These are phyloP conservation scores for Heterohyrax brucei DNA, from an alignment of 2,797 vertebrate species.

Conservation along the genomic window DNA sequence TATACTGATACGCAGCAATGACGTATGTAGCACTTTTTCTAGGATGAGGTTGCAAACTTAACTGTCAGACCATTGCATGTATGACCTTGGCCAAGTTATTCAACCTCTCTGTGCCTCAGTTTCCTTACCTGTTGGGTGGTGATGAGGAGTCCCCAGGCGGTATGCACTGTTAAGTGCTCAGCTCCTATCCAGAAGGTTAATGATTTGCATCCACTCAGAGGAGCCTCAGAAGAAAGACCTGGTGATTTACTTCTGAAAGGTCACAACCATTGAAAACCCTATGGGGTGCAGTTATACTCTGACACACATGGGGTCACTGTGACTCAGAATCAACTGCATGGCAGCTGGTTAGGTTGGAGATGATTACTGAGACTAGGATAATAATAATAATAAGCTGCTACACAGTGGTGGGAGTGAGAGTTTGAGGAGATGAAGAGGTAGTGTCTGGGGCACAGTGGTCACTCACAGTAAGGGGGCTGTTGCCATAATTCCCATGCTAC, in stretches of 20 bases:
- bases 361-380: not conserved
- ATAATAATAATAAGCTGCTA: not conserved
- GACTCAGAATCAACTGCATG: not conserved
- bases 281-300: too few species aligned
- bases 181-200: not conserved
- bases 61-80: too few species aligned
- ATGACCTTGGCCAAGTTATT: not conserved
- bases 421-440: not conserved
- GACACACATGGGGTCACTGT: not conserved
- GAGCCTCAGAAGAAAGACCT: not conserved
- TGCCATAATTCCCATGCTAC: not conserved
- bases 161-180: not conserved
- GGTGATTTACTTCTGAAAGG: not conserved
- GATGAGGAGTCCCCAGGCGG: not conserved
- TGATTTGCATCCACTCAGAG: not conserved
- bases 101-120: not conserved
- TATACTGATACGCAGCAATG: too few species aligned
- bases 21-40: too few species aligned
- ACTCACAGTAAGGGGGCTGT: not conserved
- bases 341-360: not conserved
- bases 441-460: not conserved
- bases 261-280: too few species aligned
- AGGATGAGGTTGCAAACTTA: too few species aligned
- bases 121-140: conserved; percentile 21
- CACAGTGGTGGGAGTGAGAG: not conserved